phyloP scores from a whole-genome alignment of 2,113 vertebrate genomes.

The Cheilinus undulatus region DNA sequence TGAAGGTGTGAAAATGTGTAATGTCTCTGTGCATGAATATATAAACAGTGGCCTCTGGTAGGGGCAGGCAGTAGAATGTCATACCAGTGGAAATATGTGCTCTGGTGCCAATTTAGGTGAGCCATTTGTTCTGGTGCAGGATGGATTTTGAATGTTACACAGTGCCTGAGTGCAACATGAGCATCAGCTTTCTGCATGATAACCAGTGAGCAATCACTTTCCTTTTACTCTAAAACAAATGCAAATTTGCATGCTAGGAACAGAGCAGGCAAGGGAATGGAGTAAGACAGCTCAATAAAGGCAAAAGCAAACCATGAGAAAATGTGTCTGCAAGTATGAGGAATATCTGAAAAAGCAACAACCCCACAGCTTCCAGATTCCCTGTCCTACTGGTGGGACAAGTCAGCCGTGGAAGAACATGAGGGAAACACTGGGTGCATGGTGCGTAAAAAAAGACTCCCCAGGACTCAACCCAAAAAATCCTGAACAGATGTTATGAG shows the following conservation, averaged over 20 bases:
- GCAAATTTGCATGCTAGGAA: constrained; percentile 50
- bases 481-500: neutral
- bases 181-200: constrained; percentile 47
- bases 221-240: constrained; percentile 49
- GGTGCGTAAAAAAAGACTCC: constrained; percentile 21
- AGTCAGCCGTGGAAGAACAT: constrained; percentile 34
- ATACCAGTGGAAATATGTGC: constrained; percentile 18
- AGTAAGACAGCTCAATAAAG: constrained; percentile 42
- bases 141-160: constrained; percentile 70
- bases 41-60: constrained; percentile 59
- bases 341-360: constrained; percentile 31
- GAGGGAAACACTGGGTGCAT: constrained; percentile 20
- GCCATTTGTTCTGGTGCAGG: constrained; percentile 50
- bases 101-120: constrained; percentile 38
- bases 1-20: constrained; percentile 35
- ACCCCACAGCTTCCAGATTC: constrained; percentile 4
- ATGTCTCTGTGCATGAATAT: constrained; percentile 50
- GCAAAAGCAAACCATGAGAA: constrained; percentile 43
- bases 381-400: constrained; percentile 44
- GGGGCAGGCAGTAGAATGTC: constrained; percentile 47
- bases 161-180: constrained; percentile 55
- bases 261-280: constrained; percentile 43
- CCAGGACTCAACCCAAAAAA: constrained; percentile 10
- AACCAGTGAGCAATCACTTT: constrained; percentile 38
- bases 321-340: constrained; percentile 48